Evolutionary conservation across 2,888 invertebrate species (phyloP).

Genomic region (Drosophila affinis): DNA sequence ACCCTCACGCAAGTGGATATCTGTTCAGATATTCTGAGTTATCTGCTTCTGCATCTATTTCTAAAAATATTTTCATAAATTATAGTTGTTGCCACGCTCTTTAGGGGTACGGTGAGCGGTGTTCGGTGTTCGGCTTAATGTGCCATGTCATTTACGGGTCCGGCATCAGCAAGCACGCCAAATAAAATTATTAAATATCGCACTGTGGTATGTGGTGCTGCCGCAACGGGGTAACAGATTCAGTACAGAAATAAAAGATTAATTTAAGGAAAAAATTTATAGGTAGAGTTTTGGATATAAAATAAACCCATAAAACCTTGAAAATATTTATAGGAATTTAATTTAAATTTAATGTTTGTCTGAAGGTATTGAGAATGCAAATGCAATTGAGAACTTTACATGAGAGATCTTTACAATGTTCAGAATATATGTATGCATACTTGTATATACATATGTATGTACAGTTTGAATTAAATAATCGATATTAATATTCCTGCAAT

Average conservation of each 20-base stretch:
- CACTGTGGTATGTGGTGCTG: constrained; percentile 6
- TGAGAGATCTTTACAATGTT: no score
- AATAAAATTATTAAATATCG: constrained; percentile 6
- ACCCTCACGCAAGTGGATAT: background rate
- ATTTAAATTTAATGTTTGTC: no score
- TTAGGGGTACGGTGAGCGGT: background rate
- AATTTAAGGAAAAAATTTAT: no score
- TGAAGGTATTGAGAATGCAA: no score
- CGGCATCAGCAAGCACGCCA: constrained; percentile 10
- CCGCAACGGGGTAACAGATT: background rate
- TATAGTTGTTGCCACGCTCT: constrained; percentile 11
- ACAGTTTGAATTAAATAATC: no score
- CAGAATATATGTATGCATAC: no score
- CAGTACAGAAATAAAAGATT: background rate
- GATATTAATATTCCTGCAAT: no score
- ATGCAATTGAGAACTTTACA: no score
- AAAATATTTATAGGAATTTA: no score
- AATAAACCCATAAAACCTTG: no score
- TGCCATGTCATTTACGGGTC: constrained; percentile 25
- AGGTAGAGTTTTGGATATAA: no score
- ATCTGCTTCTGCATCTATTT: constrained; percentile 17
- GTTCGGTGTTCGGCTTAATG: constrained; percentile 5
- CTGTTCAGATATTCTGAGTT: background rate
- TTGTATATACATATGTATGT: no score
- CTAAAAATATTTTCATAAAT: constrained; percentile 8